Conservation (phyloP, 2,113 vertebrate species). For the Paralichthys olivaceus region DNA sequence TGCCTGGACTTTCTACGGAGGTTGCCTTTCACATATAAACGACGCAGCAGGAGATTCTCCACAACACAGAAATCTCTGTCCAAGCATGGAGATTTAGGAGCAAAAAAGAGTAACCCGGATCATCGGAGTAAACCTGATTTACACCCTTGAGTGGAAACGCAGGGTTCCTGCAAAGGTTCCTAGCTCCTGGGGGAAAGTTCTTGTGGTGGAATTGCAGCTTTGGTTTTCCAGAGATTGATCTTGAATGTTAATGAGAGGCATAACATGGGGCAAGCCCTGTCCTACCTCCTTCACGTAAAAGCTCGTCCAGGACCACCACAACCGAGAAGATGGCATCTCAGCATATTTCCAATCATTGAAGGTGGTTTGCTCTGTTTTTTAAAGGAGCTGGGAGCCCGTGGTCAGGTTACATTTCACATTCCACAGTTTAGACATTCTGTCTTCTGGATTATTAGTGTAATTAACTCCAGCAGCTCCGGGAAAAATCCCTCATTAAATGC, state of each 20-base stretch:
- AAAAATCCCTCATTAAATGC: not conserved
- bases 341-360: not conserved
- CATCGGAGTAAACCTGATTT: too few relatives aligned
- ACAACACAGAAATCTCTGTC: too few relatives aligned
- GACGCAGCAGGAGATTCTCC: too few relatives aligned
- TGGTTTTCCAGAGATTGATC: not conserved
- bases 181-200: too few relatives aligned
- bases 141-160: too few relatives aligned
- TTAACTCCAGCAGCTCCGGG: not conserved
- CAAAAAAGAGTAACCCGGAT: too few relatives aligned
- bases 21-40: too few relatives aligned
- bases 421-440: not conserved
- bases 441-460: not conserved
- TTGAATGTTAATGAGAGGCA: too few relatives aligned
- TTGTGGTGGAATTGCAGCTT: too few relatives aligned
- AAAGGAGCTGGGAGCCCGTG: not conserved
- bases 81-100: too few relatives aligned
- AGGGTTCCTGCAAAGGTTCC: too few relatives aligned
- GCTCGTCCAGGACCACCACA: conserved; percentile 1
- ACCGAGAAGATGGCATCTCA: not conserved
- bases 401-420: not conserved
- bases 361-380: not conserved
- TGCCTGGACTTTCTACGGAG: too few relatives aligned
- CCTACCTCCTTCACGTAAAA: not conserved
- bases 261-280: not conserved